Conservation (phyloP, 2,797 vertebrate species). For the Buphagus erythrorhynchus region DNA sequence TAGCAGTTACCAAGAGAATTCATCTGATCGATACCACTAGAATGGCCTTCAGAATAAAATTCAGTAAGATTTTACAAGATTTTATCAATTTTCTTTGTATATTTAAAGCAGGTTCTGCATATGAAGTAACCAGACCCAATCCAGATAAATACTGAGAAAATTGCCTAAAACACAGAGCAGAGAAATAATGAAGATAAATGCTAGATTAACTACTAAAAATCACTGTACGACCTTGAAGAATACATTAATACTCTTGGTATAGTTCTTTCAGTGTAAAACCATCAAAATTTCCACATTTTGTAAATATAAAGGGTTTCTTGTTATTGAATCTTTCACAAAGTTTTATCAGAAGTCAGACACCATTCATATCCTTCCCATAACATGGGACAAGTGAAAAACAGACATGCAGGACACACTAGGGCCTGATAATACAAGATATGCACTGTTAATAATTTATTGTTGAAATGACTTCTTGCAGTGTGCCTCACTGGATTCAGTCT, state of each 20-base stretch:
- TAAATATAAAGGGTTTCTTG: not conserved
- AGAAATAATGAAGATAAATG: not conserved
- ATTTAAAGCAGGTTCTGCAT: not conserved
- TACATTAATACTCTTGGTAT: not conserved
- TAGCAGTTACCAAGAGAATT: not conserved
- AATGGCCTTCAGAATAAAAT: not conserved
- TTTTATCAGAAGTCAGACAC: not conserved
- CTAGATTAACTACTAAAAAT: not conserved
- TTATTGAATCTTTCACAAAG: not conserved
- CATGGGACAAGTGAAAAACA: not conserved
- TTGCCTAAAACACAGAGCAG: not conserved
- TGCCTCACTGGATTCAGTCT: not conserved
- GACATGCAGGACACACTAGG: not conserved
- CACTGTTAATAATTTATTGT: not conserved
- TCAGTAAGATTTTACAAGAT: not conserved
- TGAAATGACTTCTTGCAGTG: not conserved
- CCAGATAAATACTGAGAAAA: not conserved
- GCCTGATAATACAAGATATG: not conserved
- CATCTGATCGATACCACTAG: not conserved
- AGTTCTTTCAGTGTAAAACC: not conserved
- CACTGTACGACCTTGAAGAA: not conserved
- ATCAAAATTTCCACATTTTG: not conserved
- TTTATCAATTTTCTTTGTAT: not conserved
- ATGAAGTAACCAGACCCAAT: not conserved
- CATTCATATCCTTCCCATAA: not conserved